Conservation (phyloP, 2,888 invertebrate species). For the Cephus pulcher region DNA sequence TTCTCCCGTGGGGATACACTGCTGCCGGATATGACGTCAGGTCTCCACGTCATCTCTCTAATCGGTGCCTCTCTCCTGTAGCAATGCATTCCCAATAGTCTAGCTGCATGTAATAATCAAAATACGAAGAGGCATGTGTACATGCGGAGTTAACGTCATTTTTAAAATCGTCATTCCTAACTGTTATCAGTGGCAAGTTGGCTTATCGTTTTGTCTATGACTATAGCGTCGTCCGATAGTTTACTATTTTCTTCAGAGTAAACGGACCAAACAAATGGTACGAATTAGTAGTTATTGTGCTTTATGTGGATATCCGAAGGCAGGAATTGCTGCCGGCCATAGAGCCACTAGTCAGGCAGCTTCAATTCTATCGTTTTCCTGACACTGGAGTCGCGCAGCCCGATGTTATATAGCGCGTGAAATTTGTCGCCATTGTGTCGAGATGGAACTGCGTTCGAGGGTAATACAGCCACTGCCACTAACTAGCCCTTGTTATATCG, state of each 20-base stretch:
- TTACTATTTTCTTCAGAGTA: background rate
- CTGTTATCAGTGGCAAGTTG: too few relatives aligned
- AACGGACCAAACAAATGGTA: constrained; percentile 36
- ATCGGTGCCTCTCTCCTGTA: too few relatives aligned
- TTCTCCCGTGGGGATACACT: too few relatives aligned
- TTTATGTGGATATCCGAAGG: constrained; percentile 31
- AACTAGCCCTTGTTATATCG: constrained; percentile 64
- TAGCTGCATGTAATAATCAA: too few relatives aligned
- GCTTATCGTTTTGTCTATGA: too few relatives aligned
- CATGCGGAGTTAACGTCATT: too few relatives aligned
- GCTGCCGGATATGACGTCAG: too few relatives aligned
- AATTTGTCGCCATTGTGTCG: constrained; percentile 63
- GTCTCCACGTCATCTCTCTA: too few relatives aligned
- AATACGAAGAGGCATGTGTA: too few relatives aligned
- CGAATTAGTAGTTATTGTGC: constrained; percentile 48
- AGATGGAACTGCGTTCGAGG: constrained; percentile 52
- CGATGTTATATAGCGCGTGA: constrained; percentile 53
- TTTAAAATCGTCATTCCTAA: too few relatives aligned
- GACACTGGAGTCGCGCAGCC: constrained; percentile 28
- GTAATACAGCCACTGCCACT: constrained; percentile 51
- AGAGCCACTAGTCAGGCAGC: background rate
- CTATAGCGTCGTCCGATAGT: too few relatives aligned
- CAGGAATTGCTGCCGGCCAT: constrained; percentile 20
- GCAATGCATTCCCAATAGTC: too few relatives aligned
- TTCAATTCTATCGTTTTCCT: constrained; percentile 11